These are phyloP conservation scores for Athalia rosae DNA, from an alignment of 2,888 invertebrate species.

Conservation along the genomic window DNA sequence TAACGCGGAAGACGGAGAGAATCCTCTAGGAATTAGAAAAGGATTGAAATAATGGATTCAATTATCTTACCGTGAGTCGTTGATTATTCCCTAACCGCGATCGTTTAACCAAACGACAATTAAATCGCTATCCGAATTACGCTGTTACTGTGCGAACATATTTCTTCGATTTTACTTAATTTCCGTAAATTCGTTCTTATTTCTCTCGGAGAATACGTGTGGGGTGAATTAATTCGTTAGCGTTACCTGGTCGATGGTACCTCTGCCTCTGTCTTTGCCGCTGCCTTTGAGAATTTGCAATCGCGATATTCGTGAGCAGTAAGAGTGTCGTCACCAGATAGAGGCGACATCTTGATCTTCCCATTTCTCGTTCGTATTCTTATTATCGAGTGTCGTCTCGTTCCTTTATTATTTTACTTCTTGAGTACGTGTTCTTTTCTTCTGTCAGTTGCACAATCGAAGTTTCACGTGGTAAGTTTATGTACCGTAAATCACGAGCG, in stretches of 20 bases:
- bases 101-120: slow-evolving; percentile 39
- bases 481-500: too few species aligned
- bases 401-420: too few species aligned
- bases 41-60: slow-evolving; percentile 43
- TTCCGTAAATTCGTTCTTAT: too few species aligned
- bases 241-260: slow-evolving; percentile 5
- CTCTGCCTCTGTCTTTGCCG: background rate
- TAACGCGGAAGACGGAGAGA: slow-evolving; percentile 4
- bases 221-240: too few species aligned
- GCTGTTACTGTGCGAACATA: slow-evolving; percentile 14
- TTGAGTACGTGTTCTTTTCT: too few species aligned
- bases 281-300: slow-evolving; percentile 9
- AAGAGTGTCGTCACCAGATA: slow-evolving; percentile 8
- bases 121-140: slow-evolving; percentile 38
- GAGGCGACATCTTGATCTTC: slow-evolving; percentile 23
- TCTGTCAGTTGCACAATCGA: too few species aligned
- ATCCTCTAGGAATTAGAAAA: background rate
- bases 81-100: slow-evolving; percentile 40
- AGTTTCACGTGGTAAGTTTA: too few species aligned
- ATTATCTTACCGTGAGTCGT: slow-evolving; percentile 38
- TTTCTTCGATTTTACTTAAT: background rate
- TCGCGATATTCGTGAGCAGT: slow-evolving; percentile 4
- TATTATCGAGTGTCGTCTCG: background rate
- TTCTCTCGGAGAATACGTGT: background rate
- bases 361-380: slow-evolving; percentile 15